Base-by-base conservation (phyloP, 2,113 vertebrate genomes). In the Corydoras sp. region DNA sequence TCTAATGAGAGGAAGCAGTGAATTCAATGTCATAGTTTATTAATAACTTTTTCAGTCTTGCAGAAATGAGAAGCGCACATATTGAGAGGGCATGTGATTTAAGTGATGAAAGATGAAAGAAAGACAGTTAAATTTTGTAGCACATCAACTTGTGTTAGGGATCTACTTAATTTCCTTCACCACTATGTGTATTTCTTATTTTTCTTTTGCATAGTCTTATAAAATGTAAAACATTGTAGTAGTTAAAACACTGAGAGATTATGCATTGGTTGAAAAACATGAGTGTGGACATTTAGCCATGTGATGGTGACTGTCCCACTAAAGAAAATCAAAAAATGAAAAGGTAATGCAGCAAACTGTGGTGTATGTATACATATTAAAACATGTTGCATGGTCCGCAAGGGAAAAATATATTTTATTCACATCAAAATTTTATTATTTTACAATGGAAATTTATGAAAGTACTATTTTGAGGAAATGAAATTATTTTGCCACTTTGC, bases 1-100 rank as follows among this genome's bases (percentile, higher is more conserved):
- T 95, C 76, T 95, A 88, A 93, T 77, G 32, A 9, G 10, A 64
- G 59, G 43, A 18, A n/a, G 5, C 0, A 35, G 7, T 24, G 9
- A 53, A 53, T 53, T 12, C 10, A 53, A 10, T 12, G 51, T 53
- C 10, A 10, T 12, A 24, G 18, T 24, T 24, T 24, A 1, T 24
- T 24, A 53, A 12, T 10, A 1, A 9, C 51, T 53, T 53, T 14
- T 53, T 10, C 10, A 53, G 51, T 12, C 51, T 53, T 53, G 10
- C 13, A 62, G 62, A 71, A 61, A 48, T 62, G 61, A 14, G 56
- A 62, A 73, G 51, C 29, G 5, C 18, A 31, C 54, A 54, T 18
- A 50, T n/a, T 43, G 11, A 30, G 55, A 60, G 10, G 35, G 56
- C 60, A 64, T 58, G 69, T 77, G 62, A 30, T 15, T 49, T 60